phyloP scores from a whole-genome alignment of 2,888 invertebrate genomes.

The Mimas tiliae region DNA sequence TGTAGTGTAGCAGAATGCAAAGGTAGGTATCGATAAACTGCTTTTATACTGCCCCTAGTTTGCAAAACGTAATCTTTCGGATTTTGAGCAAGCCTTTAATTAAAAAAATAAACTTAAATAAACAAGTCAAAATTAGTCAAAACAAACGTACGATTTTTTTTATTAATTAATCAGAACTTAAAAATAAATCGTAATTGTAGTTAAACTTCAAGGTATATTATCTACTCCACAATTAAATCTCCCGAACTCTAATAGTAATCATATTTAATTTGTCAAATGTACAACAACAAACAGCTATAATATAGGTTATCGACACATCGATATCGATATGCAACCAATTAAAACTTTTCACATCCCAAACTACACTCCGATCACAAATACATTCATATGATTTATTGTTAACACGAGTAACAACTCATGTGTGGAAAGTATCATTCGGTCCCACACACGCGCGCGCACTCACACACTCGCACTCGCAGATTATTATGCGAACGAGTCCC shows the following conservation, averaged over 20 bases:
- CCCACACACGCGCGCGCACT: slow-evolving; percentile 53
- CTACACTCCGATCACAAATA: slow-evolving; percentile 73
- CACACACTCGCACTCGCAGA: slow-evolving; percentile 34
- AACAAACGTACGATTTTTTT: no score
- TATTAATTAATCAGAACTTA: no score
- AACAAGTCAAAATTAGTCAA: no score
- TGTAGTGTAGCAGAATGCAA: neutral
- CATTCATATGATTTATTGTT: slow-evolving; percentile 82
- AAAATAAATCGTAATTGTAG: no score
- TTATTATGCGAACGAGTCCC: slow-evolving; percentile 53
- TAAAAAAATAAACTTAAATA: no score
- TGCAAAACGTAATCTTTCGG: no score
- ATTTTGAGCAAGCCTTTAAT: no score
- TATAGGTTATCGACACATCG: slow-evolving; percentile 32
- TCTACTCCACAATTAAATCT: no score
- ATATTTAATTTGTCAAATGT: neutral
- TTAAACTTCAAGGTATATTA: no score
- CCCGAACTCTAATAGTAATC: neutral
- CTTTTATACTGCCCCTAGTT: no score
- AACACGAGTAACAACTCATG: slow-evolving; percentile 76
- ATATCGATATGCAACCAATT: slow-evolving; percentile 34
- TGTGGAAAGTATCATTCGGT: slow-evolving; percentile 70
- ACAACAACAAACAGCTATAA: neutral
- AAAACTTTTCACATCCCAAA: slow-evolving; percentile 45
- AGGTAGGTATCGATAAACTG: neutral